Percentiles rank a stretch among this genome's conserved stretches.
Evolutionary conservation across 2,888 invertebrate species (phyloP).

Genomic region (Aethes cnicana): DNA sequence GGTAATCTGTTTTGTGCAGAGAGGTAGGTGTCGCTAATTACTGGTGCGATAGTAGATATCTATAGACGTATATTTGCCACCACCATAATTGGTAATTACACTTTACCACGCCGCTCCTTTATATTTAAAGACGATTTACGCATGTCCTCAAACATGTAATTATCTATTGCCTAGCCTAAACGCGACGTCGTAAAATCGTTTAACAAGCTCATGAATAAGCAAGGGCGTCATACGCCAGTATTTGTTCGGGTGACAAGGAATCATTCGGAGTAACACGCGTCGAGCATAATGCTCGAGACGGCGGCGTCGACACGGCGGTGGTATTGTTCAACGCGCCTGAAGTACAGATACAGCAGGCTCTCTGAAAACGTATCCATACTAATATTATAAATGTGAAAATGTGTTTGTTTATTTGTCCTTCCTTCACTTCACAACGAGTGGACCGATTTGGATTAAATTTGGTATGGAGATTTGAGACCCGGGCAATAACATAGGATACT

Average conservation of each 20-base stretch:
- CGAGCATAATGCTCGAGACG: slow-evolving; percentile 15
- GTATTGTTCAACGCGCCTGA: slow-evolving; percentile 20
- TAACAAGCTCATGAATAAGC: slow-evolving; percentile 30
- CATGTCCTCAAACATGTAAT: background rate
- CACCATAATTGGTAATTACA: too few species aligned
- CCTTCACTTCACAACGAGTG: too few species aligned
- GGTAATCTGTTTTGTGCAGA: too few species aligned
- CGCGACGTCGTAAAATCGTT: slow-evolving; percentile 20
- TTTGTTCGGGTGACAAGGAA: slow-evolving; percentile 16
- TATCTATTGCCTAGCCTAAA: background rate
- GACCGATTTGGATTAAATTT: too few species aligned
- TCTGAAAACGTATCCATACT: too few species aligned
- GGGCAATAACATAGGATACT: too few species aligned
- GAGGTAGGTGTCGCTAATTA: too few species aligned
- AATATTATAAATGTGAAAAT: too few species aligned
- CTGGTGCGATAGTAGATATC: too few species aligned
- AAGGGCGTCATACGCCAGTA: slow-evolving; percentile 25
- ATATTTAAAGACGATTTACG: background rate
- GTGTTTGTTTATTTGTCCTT: too few species aligned
- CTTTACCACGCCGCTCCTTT: background rate
- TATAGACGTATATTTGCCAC: too few species aligned
- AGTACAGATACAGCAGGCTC: slow-evolving; percentile 8
- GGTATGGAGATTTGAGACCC: too few species aligned
- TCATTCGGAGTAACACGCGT: slow-evolving; percentile 7
- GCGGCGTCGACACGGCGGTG: slow-evolving; percentile 19